These are phyloP conservation scores for Ondatra zibethicus DNA, from an alignment of 2,113 vertebrate genomes.

Conservation along the genomic window DNA sequence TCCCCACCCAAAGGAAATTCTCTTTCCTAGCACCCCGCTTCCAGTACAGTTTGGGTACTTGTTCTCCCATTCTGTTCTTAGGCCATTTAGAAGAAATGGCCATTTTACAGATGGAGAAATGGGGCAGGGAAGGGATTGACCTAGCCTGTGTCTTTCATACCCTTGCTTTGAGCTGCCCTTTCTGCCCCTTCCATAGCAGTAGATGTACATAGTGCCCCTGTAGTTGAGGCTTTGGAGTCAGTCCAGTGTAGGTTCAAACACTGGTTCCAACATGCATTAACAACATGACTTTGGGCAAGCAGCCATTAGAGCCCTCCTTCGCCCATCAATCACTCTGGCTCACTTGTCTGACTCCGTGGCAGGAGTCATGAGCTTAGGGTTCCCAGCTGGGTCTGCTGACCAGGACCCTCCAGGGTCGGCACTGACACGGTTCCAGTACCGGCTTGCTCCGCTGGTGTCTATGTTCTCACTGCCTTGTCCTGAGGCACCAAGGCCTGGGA, in stretches of 20 bases:
- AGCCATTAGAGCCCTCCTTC: neutral
- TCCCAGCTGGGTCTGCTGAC: neutral
- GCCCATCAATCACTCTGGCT: neutral
- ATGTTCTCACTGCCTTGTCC: neutral
- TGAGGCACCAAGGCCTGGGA: accelerated
- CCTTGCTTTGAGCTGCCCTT: neutral
- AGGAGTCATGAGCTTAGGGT: neutral
- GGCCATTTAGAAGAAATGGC: neutral
- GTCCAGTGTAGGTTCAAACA: neutral
- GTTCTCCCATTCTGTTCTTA: neutral
- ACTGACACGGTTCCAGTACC: neutral
- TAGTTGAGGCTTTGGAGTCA: neutral
- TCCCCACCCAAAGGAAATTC: neutral
- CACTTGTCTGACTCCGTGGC: neutral
- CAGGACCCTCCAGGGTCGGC: neutral
- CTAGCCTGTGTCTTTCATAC: neutral
- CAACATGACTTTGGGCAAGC: neutral
- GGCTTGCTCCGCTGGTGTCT: accelerated
- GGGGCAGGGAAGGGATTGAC: neutral
- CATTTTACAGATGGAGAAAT: neutral
- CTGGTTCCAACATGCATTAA: neutral
- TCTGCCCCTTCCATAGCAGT: neutral
- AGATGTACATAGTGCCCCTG: neutral
- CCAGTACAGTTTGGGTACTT: neutral
- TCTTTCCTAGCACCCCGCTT: neutral